Evolutionary conservation across 2,888 invertebrate species (phyloP), one percentile per base, ranked within the genome.

Genomic region (Anodontia alba): DNA sequence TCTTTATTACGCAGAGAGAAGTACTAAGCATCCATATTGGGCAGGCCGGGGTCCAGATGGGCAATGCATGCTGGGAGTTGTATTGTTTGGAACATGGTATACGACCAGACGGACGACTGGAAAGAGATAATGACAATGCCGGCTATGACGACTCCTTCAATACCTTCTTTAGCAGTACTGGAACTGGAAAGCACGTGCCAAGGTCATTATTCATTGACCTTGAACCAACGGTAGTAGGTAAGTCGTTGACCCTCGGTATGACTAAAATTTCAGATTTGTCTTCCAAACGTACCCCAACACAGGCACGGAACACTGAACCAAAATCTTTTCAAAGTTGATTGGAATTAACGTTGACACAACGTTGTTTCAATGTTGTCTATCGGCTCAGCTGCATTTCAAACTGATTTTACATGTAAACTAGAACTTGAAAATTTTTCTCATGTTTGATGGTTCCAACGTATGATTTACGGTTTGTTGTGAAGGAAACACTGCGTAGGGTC

Each of bases 111-210:
- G 87, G 87, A 26, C 88, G 95, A 95, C 66, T 95, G 95, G 78
- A 81, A 5, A 54, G 76, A 12, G 83, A 82, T 42, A 77, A 72
- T 17, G 79, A 75, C 20, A 42, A 88, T 90, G 93, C 81, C 89
- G 92, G 89, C 17, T 95, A 97, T 81, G 98, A 98, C 95, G 97
- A 90, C 95, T 97, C 97, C 81, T 98, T 98, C 96, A 98, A 98
- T 92, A 98, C 95, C 33, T 95, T 95, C 91, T 95, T 95, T 92
- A 94, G 94, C 80, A 98, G 98, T 95, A 99, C 98, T 80, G 98
- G 98, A 67, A 97, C 98, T 49, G 98, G 98, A 93, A 99, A 99
- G 94, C 98, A 99, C 94, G 98, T 99, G n/a, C 98, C 98, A 69
- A 96, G 98, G 90, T 91, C 93, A 97, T 97, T 98, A 79, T 99